These are phyloP conservation scores for Eleginops maclovinus DNA, from an alignment of 2,113 vertebrate species.

Conservation along the genomic window DNA sequence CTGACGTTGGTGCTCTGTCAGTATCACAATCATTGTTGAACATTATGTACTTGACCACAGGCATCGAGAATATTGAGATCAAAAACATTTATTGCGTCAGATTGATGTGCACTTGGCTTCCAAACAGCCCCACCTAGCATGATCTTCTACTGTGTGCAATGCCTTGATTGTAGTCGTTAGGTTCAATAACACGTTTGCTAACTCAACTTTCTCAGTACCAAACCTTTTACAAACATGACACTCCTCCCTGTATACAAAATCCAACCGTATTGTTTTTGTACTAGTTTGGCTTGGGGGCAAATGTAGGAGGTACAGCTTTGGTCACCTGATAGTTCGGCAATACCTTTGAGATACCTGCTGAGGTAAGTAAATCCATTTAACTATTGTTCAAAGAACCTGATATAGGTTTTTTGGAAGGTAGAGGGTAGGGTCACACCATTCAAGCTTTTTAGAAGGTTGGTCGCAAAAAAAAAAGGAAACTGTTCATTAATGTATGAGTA, in stretches of 20 bases:
- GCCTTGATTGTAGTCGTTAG: background rate
- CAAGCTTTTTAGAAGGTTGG: background rate
- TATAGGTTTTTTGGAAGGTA: background rate
- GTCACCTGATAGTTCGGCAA: slow-evolving; percentile 21
- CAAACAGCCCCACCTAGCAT: slow-evolving; percentile 4
- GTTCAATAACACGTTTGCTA: background rate
- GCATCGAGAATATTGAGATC: background rate
- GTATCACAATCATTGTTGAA: background rate
- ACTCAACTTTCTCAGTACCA: background rate
- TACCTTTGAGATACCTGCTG: background rate
- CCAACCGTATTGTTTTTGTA: background rate
- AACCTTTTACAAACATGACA: background rate
- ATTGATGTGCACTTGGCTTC: slow-evolving; percentile 9
- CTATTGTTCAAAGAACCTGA: background rate
- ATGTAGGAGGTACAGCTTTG: background rate
- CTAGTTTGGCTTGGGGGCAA: background rate
- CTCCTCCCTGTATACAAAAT: background rate
- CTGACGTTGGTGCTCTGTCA: slow-evolving; percentile 21
- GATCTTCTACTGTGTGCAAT: background rate
- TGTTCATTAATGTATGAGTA: background rate
- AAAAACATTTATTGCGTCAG: slow-evolving; percentile 11
- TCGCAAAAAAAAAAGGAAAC: background rate
- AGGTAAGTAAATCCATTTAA: background rate
- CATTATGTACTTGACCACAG: background rate
- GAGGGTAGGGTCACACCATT: background rate